Base-by-base conservation (phyloP, 2,888 invertebrate genomes). In the Rhyacophila evoluta region DNA sequence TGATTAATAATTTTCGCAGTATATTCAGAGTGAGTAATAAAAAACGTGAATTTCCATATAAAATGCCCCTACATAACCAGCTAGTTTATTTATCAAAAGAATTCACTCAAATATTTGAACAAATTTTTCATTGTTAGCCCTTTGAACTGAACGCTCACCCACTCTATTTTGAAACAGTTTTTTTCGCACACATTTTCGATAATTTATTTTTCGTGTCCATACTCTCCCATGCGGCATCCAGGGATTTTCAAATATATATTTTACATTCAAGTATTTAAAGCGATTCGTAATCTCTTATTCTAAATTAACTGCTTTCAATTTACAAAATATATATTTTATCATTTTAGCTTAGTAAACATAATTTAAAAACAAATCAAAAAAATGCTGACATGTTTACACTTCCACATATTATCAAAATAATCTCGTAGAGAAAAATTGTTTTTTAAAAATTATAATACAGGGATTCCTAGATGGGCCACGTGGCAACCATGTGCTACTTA, bases 61-160 rank as follows among this genome's bases (percentile, higher is more conserved):
- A 33, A 55, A 55, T 55, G 12, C 12, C 19, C 55, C 55, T 19
- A 25, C 55, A 55, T 19, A 55, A 19, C 55, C 55, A 19, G 25
- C 55, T 55, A 55, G 55, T 55, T 55, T 55, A 55, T 55, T 55
- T 55, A 55, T 55, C 55, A 55, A 55, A 55, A 55, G 55, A 55
- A 55, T 55, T 55, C 25, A 55, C 55, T 55, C 55, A 55, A 55
- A 55, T 55, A 55, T 55, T 55, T 55, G 55, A 55, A 55, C 55
- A 55, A 55, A 55, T 55, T 55, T 55, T 55, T 19, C 55, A 55
- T 55, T 55, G 55, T 55, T 55, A 55, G 19, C 55, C 55, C 55
- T 55, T 55, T 55, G 55, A 55, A 15, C 55, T 25, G 55, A 55
- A 55, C 15, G 55, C 55, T 55, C 55, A 10, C 55, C 25, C 25